Percentiles rank a stretch among this genome's conserved stretches.
Conservation (phyloP, 2,113 vertebrate genomes). For the Alethe castanea region DNA sequence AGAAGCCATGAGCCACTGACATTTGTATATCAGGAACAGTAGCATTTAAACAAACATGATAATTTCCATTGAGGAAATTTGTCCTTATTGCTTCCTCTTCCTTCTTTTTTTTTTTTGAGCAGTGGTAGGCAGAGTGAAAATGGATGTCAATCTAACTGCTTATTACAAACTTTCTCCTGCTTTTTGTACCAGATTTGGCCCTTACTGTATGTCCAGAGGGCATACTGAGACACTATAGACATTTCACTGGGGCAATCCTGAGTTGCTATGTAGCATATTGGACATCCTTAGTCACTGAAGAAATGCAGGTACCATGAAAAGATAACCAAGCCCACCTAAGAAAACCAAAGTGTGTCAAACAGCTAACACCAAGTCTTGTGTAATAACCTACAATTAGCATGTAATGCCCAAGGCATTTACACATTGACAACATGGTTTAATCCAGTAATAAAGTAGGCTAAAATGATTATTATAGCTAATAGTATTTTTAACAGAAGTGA, state of each 20-base stretch:
- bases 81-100: neutral
- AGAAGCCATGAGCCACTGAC: neutral
- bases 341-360: neutral
- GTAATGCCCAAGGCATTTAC: neutral
- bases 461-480: neutral
- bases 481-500: constrained; percentile 2
- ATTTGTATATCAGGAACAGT: neutral
- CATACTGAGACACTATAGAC: neutral
- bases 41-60: neutral
- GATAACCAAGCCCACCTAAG: neutral
- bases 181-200: neutral
- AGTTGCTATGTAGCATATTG: neutral
- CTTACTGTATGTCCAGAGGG: neutral
- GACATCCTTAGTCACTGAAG: neutral
- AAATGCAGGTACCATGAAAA: neutral
- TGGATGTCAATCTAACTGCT: neutral
- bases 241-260: neutral
- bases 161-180: neutral
- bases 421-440: neutral
- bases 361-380: neutral
- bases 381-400: neutral
- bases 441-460: neutral
- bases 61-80: neutral
- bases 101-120: neutral
- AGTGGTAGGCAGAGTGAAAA: neutral